Base-by-base conservation (phyloP, 2,888 invertebrate species). In the Lepetodrilus schrolli region DNA sequence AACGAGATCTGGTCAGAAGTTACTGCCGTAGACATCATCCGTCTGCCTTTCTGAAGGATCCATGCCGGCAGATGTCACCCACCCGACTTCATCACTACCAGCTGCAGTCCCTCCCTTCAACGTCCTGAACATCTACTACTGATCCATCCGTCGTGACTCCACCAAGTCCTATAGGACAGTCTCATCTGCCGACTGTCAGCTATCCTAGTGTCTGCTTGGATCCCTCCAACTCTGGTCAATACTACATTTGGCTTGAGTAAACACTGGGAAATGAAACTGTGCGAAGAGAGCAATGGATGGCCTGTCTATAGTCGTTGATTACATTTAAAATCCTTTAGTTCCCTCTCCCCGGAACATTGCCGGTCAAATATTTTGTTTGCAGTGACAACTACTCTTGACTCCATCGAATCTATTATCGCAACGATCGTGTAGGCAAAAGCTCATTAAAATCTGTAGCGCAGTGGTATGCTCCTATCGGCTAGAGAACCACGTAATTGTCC, bases 391-490 rank as follows among this genome's bases (percentile, higher is more conserved):
- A 47, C 68, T 68, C 43, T 68, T 23, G 68, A 68, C 68, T 43
- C 20, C 68, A 47, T 68, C 47, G 68, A 68, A 68, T 26, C 68
- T 30, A 43, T 68, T 26, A 43, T 68, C 30, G 68, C 8, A 68
- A 68, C 38, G 47, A 68, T 30, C 38, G 68, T 37, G 38, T 38
- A 66, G 66, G 38, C 37, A 66, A 66, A 66, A 66, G 23, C 38
- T 68, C 68, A 47, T 68, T 68, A 68, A 68, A 68, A 68, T 68
- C 68, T 68, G 47, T 26, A 68, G 43, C 68, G 30, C n/a, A 47
- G 21, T n/a, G n/a, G 13, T n/a, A 26, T 43, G 30, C 34, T 58
- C 58, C n/a, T 17, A 17, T 58, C 58, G 58, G 30, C 58, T 58
- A 58, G 58, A 34, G 58, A 58, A 30, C 58, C 58, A 58, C 34